These are phyloP conservation scores for Anabas testudineus DNA, from an alignment of 2,797 vertebrate genomes.

Conservation along the genomic window DNA sequence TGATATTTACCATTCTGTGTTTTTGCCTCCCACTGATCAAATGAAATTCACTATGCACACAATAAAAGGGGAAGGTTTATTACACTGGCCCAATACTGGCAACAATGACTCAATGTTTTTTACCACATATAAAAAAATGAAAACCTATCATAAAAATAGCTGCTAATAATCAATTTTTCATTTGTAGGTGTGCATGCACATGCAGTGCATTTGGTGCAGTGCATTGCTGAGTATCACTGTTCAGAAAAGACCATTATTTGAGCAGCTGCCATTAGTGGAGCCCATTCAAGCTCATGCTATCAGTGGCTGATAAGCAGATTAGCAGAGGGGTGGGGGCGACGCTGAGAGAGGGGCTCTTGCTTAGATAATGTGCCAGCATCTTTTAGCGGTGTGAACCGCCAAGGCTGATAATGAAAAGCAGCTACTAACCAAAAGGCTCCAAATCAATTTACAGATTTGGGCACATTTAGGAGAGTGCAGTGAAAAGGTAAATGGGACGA, in stretches of 20 bases:
- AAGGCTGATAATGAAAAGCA: slow-evolving; percentile 69
- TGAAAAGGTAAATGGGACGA: slow-evolving; percentile 50
- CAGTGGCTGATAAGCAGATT: slow-evolving; percentile 74
- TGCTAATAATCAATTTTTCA: slow-evolving; percentile 15
- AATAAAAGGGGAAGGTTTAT: slow-evolving; percentile 22
- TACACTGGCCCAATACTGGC: neutral
- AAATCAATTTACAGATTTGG: slow-evolving; percentile 75
- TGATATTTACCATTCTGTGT: slow-evolving; percentile 17
- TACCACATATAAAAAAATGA: slow-evolving; percentile 5
- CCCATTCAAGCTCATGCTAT: slow-evolving; percentile 69
- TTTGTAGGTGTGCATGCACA: slow-evolving; percentile 7
- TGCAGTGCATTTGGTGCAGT: slow-evolving; percentile 40
- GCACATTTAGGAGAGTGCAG: slow-evolving; percentile 57
- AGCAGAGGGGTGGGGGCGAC: slow-evolving; percentile 32
- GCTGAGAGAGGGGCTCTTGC: slow-evolving; percentile 50
- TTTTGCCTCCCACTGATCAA: slow-evolving; percentile 27
- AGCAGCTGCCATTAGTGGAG: slow-evolving; percentile 66
- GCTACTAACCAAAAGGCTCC: slow-evolving; percentile 65
- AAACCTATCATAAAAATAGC: neutral
- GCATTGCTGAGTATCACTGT: slow-evolving; percentile 34
- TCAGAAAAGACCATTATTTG: slow-evolving; percentile 62
- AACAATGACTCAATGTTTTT: neutral
- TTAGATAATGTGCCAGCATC: slow-evolving; percentile 67
- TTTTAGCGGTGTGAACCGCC: slow-evolving; percentile 55
- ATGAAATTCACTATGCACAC: slow-evolving; percentile 1